These are phyloP conservation scores for Diadumene lineata DNA, from an alignment of 92 coral and sea anemone genomes.

Conservation along the genomic window DNA sequence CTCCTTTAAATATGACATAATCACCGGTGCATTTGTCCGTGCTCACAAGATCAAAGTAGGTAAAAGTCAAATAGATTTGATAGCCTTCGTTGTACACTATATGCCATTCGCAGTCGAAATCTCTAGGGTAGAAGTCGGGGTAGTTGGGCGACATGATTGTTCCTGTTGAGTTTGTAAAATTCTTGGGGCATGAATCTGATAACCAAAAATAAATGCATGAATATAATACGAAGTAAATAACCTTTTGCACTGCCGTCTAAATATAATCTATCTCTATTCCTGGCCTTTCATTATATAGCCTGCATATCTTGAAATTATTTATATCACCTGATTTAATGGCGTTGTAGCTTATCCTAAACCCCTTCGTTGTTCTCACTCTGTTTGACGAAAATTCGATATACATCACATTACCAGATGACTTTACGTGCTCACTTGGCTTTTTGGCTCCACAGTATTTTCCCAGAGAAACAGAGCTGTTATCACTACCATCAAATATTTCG, in stretches of 20 bases:
- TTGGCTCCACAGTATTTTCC: slow-evolving; percentile 52
- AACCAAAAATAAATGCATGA: not conserved
- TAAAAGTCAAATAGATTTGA: slow-evolving; percentile 55
- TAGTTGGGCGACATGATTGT: slow-evolving; percentile 59
- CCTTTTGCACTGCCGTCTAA: no score
- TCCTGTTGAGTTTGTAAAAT: slow-evolving; percentile 46
- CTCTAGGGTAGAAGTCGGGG: slow-evolving; percentile 64
- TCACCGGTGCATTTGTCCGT: slow-evolving; percentile 51
- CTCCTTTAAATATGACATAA: slow-evolving; percentile 43
- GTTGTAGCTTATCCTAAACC: slow-evolving; percentile 47
- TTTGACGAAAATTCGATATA: slow-evolving; percentile 45
- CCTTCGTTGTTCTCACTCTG: slow-evolving; percentile 26
- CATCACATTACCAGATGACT: slow-evolving; percentile 46
- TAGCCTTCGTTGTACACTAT: slow-evolving; percentile 51
- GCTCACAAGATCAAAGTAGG: slow-evolving; percentile 49
- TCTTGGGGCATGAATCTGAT: slow-evolving; percentile 63
- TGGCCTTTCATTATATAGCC: no score
- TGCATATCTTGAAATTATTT: no score
- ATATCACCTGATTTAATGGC: slow-evolving; percentile 39
- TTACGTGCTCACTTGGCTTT: slow-evolving; percentile 35
- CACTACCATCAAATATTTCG: slow-evolving; percentile 52
- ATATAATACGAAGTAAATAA: no score
- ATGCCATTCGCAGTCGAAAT: slow-evolving; percentile 57
- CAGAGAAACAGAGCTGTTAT: slow-evolving; percentile 47
- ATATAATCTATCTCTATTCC: no score